Conservation (phyloP, 2,888 invertebrate species). For the Protodeltote pygarga region DNA sequence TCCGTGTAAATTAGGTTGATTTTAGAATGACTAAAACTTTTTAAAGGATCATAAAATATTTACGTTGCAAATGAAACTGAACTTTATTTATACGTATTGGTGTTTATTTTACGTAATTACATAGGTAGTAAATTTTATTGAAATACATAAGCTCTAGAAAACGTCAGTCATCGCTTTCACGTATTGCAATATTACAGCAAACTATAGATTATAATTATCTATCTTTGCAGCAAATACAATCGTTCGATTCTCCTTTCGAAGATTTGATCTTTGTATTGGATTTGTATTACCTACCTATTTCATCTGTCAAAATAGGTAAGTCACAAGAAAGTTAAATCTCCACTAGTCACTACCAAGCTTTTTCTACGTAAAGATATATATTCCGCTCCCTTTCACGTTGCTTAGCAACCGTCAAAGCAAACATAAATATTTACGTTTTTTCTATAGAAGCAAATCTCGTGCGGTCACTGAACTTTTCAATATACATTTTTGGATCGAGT, state of each 20-base stretch:
- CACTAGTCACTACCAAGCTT: not conserved
- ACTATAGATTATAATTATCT: too few relatives aligned
- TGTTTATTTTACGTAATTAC: too few relatives aligned
- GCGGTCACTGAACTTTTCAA: conserved; percentile 50
- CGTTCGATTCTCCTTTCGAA: too few relatives aligned
- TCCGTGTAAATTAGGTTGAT: too few relatives aligned
- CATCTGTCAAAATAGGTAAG: not conserved
- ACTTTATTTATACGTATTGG: too few relatives aligned
- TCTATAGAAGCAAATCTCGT: conserved; percentile 42
- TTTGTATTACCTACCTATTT: too few relatives aligned
- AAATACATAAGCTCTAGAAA: not conserved
- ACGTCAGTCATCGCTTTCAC: not conserved
- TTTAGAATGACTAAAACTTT: too few relatives aligned
- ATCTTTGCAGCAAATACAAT: too few relatives aligned
- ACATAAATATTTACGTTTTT: conserved; percentile 61
- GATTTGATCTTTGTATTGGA: too few relatives aligned
- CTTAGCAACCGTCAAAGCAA: conserved; percentile 54
- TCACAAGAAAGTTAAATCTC: conserved; percentile 4
- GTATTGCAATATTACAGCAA: conserved; percentile 1
- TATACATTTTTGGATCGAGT: conserved; percentile 16
- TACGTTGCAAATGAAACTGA: too few relatives aligned
- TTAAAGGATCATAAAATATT: too few relatives aligned
- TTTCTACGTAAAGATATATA: conserved; percentile 14
- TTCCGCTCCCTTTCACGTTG: conserved; percentile 45
- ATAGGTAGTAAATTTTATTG: too few relatives aligned